Conservation (phyloP, 2,797 vertebrate species). For the Yasuhikotakia modesta region DNA sequence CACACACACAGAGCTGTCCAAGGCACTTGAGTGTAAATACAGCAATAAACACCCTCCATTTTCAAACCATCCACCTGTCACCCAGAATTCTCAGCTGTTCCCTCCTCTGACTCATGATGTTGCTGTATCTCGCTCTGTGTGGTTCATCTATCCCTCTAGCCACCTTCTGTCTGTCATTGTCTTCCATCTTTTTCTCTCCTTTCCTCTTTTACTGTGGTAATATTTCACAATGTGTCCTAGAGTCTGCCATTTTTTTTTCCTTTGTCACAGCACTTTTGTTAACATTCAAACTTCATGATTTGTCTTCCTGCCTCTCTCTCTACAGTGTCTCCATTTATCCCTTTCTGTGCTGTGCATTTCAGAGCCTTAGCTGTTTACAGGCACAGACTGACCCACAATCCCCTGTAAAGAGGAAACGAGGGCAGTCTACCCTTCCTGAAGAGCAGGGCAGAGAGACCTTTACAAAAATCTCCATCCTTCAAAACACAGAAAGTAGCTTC, state of each 20-base stretch:
- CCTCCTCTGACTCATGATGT: conserved; percentile 66
- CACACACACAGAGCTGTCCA: no score
- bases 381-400: conserved; percentile 57
- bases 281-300: conserved; percentile 32
- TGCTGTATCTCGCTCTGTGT: conserved; percentile 49
- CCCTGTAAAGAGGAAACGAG: conserved; percentile 65
- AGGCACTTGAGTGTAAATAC: conserved; percentile 65
- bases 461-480: conserved; percentile 4
- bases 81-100: conserved; percentile 78
- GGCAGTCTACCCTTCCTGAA: conserved; percentile 64
- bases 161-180: conserved; percentile 57
- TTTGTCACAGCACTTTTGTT: conserved; percentile 4
- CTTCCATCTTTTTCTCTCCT: conserved; percentile 44
- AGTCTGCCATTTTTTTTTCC: neutral
- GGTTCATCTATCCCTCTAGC: conserved; percentile 17
- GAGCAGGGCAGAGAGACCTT: conserved; percentile 32
- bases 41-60: conserved; percentile 72
- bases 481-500: neutral
- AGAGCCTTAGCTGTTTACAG: conserved; percentile 21
- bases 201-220: conserved; percentile 41
- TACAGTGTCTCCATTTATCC: neutral
- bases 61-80: conserved; percentile 65
- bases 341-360: neutral
- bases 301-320: neutral
- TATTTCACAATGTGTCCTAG: conserved; percentile 42